phyloP scores from a whole-genome alignment of 2,113 vertebrate species.

The Centropus unirufus region DNA sequence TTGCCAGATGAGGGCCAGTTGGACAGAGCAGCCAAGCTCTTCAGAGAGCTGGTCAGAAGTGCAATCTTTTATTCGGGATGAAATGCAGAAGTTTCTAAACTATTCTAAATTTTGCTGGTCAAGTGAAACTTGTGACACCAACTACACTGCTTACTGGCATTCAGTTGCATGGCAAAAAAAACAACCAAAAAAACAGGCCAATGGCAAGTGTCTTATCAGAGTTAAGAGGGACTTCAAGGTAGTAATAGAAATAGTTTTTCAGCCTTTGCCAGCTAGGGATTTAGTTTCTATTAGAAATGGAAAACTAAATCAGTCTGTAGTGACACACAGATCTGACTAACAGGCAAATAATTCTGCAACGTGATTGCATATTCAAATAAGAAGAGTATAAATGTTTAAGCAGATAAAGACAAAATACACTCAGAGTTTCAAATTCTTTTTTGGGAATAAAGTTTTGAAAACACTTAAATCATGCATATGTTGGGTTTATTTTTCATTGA shows the following conservation, averaged over 20 bases:
- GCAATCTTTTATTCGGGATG: neutral
- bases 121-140: neutral
- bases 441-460: neutral
- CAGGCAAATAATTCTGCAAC: neutral
- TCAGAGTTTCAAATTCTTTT: neutral
- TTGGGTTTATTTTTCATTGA: constrained; percentile 27
- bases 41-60: neutral
- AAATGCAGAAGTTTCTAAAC: neutral
- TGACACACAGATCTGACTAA: neutral
- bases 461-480: neutral
- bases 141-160: too few relatives aligned
- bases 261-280: neutral
- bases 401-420: constrained; percentile 25
- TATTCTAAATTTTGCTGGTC: rapidly evolving
- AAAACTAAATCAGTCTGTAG: neutral
- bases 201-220: neutral
- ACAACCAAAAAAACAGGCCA: neutral
- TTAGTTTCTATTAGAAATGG: neutral
- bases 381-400: constrained; percentile 35
- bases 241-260: neutral
- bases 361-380: constrained; percentile 29
- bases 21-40: rapidly evolving
- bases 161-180: neutral
- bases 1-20: neutral
- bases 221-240: neutral